Percentiles rank a stretch among this genome's conserved stretches.
Conservation (phyloP, 1,140 invertebrate species). For the Rhyacophila brunnea region DNA sequence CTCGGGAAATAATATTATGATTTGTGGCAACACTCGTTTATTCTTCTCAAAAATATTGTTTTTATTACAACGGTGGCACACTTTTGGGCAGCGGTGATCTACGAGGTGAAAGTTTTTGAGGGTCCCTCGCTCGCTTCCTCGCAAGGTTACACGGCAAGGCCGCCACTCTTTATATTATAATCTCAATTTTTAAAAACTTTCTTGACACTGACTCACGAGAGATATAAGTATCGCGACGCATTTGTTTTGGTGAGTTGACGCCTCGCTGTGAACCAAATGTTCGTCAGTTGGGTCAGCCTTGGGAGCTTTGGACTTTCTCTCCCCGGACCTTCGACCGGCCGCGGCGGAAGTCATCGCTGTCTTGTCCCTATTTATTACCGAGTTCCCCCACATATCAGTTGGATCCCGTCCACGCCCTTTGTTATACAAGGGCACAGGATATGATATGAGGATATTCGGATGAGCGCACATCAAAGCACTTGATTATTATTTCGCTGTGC, state of each 20-base stretch:
- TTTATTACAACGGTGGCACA: constrained; percentile 15
- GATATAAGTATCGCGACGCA: constrained; percentile 8
- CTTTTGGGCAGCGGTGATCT: constrained; percentile 20
- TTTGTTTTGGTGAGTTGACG: constrained; percentile 6
- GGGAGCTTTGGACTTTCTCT: constrained; percentile 13
- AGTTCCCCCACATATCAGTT: neutral
- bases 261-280: neutral
- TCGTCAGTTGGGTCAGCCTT: constrained; percentile 8
- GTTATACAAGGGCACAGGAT: constrained; percentile 9
- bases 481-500: too few species aligned
- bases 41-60: constrained; percentile 3
- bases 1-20: too few species aligned
- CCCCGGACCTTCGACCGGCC: constrained; percentile 7
- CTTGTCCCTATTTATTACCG: neutral
- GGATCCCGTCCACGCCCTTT: constrained; percentile 3
- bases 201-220: too few species aligned
- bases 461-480: constrained; percentile 15
- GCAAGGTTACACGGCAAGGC: constrained; percentile 27
- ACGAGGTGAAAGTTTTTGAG: constrained; percentile 26
- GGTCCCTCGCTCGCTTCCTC: constrained; percentile 9
- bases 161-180: constrained; percentile 2
- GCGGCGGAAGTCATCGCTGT: neutral
- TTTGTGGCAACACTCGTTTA: too few species aligned
- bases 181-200: too few species aligned
- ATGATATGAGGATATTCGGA: constrained; percentile 19